phyloP scores from a whole-genome alignment of 2,113 vertebrate genomes.

The Pedionomus torquatus region DNA sequence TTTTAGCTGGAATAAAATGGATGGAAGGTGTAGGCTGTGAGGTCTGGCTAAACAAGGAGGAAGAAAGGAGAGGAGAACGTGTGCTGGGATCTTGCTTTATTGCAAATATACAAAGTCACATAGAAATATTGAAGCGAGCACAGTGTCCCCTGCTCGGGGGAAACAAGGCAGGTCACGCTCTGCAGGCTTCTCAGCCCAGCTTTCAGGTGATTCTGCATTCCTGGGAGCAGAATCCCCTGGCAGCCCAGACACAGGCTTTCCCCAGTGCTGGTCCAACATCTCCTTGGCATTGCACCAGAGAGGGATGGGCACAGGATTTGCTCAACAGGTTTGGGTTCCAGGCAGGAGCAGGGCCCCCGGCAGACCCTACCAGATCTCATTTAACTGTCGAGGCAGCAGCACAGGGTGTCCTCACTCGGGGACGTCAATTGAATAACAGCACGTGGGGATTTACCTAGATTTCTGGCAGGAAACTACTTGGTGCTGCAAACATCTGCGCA shows the following conservation, averaged over 20 bases:
- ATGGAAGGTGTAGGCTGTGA: background rate
- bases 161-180: background rate
- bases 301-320: background rate
- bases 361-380: background rate
- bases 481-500: background rate
- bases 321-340: background rate
- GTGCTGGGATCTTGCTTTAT: constrained; percentile 16
- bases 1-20: background rate
- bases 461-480: background rate
- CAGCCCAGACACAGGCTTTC: background rate
- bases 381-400: background rate
- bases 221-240: rapidly evolving
- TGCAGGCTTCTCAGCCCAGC: background rate
- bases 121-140: background rate
- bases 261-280: background rate
- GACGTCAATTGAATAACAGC: background rate
- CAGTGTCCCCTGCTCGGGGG: background rate
- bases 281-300: background rate
- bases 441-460: background rate
- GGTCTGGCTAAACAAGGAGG: background rate
- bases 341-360: background rate
- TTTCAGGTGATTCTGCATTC: rapidly evolving
- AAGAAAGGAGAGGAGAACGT: background rate
- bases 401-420: background rate
- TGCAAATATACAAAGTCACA: background rate